A percentile compares a stretch with the other conserved stretches of the same genome.
These are phyloP conservation scores for Sesia bembeciformis DNA, from an alignment of 2,888 invertebrate genomes.

Conservation along the genomic window DNA sequence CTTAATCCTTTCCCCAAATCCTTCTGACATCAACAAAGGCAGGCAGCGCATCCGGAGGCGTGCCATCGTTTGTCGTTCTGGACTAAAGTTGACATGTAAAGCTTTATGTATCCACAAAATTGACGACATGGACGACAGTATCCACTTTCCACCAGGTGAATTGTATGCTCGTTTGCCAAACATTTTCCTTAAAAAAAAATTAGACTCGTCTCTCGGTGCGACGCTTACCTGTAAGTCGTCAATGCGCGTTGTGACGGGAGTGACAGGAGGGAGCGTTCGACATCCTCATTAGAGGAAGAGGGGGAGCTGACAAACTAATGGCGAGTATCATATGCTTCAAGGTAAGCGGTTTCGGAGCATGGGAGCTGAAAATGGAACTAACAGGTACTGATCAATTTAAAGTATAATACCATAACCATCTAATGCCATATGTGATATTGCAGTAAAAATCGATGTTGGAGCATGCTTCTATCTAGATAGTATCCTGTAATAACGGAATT, in stretches of 20 bases:
- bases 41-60: not conserved
- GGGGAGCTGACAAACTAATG: slow-evolving; percentile 39
- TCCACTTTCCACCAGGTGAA: not conserved
- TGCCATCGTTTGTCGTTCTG: too few relatives aligned
- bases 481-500: too few relatives aligned
- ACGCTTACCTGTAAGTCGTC: not conserved
- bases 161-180: not conserved
- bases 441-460: too few relatives aligned
- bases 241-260: slow-evolving; percentile 27
- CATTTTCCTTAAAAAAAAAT: not conserved
- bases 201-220: not conserved
- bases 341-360: slow-evolving; percentile 28
- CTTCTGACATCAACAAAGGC: not conserved
- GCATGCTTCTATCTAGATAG: too few relatives aligned
- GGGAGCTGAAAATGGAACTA: too few relatives aligned
- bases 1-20: not conserved
- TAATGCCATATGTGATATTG: too few relatives aligned
- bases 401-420: too few relatives aligned
- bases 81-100: too few relatives aligned
- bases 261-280: slow-evolving; percentile 27
- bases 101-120: too few relatives aligned
- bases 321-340: slow-evolving; percentile 47
- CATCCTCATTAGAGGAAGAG: slow-evolving; percentile 43
- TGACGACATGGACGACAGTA: not conserved
- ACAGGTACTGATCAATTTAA: too few relatives aligned